phyloP scores from a whole-genome alignment of 2,113 vertebrate genomes.

The Corapipo altera region DNA sequence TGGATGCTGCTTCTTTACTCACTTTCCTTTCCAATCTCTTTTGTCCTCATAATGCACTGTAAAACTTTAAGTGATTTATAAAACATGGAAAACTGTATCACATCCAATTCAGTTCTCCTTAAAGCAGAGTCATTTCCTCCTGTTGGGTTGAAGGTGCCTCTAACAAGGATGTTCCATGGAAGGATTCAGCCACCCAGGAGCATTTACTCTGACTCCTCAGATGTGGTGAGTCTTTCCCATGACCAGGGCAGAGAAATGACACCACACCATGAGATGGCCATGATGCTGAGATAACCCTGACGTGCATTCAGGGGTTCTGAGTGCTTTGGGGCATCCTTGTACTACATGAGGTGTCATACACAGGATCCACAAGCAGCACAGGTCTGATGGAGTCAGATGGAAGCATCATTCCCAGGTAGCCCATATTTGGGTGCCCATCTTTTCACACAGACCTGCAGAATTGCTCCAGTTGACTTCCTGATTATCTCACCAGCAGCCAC shows the following conservation, averaged over 20 bases:
- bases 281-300: not conserved
- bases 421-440: not conserved
- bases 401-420: not conserved
- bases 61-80: not conserved
- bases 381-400: not conserved
- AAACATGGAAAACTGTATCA: not conserved
- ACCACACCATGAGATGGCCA: not conserved
- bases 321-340: not conserved
- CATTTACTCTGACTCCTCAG: not conserved
- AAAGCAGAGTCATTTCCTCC: not conserved
- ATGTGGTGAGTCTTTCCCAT: not conserved
- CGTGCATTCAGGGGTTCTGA: not conserved
- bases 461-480: not conserved
- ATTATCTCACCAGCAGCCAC: not conserved
- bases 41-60: not conserved
- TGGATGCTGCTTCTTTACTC: not conserved
- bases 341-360: accelerated
- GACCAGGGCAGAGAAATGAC: not conserved
- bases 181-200: not conserved
- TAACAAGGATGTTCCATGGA: not conserved
- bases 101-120: not conserved
- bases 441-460: not conserved
- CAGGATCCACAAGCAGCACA: not conserved
- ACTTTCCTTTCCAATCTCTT: not conserved
- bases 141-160: not conserved